Conservation (phyloP, 2,113 vertebrate genomes). For the Rhipidura dahli region DNA sequence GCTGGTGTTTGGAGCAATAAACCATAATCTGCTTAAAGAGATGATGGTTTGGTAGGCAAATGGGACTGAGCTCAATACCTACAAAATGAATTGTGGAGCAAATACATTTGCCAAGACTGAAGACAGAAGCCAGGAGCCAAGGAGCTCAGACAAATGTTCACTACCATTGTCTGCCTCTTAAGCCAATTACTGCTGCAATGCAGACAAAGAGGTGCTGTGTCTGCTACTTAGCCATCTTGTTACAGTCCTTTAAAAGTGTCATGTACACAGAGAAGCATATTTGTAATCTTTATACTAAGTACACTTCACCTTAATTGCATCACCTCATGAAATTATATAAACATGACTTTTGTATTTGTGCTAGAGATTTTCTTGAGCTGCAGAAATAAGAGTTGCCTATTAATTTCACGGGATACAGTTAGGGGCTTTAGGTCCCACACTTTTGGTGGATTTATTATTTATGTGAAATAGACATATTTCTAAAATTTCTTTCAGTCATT, state of each 20-base stretch:
- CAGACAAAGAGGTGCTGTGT: conserved; percentile 54
- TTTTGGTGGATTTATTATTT: not conserved
- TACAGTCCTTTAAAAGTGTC: conserved; percentile 47
- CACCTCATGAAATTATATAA: conserved; percentile 36
- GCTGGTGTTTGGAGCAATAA: conserved; percentile 14
- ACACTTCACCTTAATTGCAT: conserved; percentile 67
- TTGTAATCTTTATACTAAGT: conserved; percentile 61
- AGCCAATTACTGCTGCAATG: conserved; percentile 51
- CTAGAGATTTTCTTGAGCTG: conserved; percentile 10
- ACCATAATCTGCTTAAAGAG: conserved; percentile 45
- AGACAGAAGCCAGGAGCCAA: too few relatives aligned
- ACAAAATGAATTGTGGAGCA: conserved; percentile 31
- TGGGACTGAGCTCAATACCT: not conserved
- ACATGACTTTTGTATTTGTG: conserved; percentile 45
- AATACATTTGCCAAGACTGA: conserved; percentile 15
- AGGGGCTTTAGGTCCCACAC: not conserved
- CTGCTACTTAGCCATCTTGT: conserved; percentile 52
- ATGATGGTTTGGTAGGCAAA: conserved; percentile 46
- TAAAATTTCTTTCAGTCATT: not conserved
- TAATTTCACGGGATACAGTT: not conserved
- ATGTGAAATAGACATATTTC: not conserved
- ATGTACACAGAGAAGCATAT: conserved; percentile 32
- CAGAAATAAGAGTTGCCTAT: not conserved
- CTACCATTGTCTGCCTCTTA: conserved; percentile 31
- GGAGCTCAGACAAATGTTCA: conserved; percentile 28